Conservation (phyloP, 2,797 vertebrate species). For the Lagorchestes hirsutus region DNA sequence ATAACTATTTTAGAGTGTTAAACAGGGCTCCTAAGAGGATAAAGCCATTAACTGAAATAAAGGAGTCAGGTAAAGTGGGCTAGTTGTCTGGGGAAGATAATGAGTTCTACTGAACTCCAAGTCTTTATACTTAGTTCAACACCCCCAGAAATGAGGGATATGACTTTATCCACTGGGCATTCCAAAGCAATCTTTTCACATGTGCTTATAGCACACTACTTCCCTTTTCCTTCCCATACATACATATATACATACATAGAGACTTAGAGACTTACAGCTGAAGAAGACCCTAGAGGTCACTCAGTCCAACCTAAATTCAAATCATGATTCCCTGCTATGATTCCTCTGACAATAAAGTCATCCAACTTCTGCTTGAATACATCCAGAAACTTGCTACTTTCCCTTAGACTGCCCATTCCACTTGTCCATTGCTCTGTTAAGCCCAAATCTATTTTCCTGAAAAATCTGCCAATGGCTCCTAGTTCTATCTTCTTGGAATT, state of each 20-base stretch:
- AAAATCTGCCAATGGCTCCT: not conserved
- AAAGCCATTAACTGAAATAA: not conserved
- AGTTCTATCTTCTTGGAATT: not conserved
- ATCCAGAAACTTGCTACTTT: not conserved
- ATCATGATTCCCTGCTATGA: not conserved
- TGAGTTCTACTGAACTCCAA: not conserved
- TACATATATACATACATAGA: not conserved
- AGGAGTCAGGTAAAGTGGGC: not conserved
- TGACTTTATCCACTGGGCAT: not conserved
- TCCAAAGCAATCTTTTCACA: not conserved
- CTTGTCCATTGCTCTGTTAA: not conserved
- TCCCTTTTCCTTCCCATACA: not conserved
- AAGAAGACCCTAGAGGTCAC: not conserved
- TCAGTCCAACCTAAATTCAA: not conserved
- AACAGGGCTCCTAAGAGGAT: not conserved
- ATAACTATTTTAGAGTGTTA: not conserved
- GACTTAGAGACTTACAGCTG: not conserved
- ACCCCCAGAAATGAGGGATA: not conserved
- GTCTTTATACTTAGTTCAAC: not conserved
- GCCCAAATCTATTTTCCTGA: not conserved
- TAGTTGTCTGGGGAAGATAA: not conserved
- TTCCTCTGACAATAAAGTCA: not conserved
- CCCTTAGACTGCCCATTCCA: not conserved
- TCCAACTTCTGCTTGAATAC: not conserved
- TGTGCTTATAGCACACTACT: not conserved